These are phyloP conservation scores for Boloria euphrosyne DNA, from an alignment of 2,888 invertebrate genomes.

Conservation along the genomic window DNA sequence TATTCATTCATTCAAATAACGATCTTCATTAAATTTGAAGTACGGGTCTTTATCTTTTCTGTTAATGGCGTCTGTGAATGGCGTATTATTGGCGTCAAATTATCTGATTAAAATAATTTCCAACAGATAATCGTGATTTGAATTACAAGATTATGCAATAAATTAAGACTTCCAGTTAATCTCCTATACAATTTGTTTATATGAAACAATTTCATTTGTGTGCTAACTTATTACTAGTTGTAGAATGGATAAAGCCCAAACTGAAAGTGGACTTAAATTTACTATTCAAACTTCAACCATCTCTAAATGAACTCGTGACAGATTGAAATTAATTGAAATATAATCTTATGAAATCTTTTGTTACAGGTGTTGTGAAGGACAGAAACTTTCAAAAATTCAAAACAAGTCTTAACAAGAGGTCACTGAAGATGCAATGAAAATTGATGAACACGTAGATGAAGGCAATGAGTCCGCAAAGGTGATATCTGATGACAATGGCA, in stretches of 20 bases:
- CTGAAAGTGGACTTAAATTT: slow-evolving; percentile 26
- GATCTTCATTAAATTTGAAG: too few species aligned
- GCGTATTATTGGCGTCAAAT: slow-evolving; percentile 3
- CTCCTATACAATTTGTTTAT: slow-evolving; percentile 21
- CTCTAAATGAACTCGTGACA: slow-evolving; percentile 27
- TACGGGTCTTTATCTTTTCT: background rate
- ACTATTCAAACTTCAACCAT: slow-evolving; percentile 24
- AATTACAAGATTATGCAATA: slow-evolving; percentile 12
- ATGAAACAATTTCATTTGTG: slow-evolving; percentile 20
- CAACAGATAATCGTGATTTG: slow-evolving; percentile 17
- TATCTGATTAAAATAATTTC: slow-evolving; percentile 16
- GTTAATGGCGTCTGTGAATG: too few species aligned
- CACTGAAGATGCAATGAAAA: slow-evolving; percentile 47
- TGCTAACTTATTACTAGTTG: slow-evolving; percentile 28
- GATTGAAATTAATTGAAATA: slow-evolving; percentile 30
- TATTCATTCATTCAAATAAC: too few species aligned
- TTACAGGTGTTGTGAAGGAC: slow-evolving; percentile 56
- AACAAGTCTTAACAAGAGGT: slow-evolving; percentile 41
- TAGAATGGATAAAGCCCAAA: slow-evolving; percentile 15
- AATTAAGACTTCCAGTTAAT: slow-evolving; percentile 18
- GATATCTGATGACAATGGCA: slow-evolving; percentile 77
- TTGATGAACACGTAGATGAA: slow-evolving; percentile 47
- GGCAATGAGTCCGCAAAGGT: slow-evolving; percentile 75
- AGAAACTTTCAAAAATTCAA: slow-evolving; percentile 9
- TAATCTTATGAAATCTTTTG: slow-evolving; percentile 45